Evolutionary conservation across 92 coral and sea anemone species (phyloP), one percentile per base, ranked within the genome.

Genomic region (Paragorgia papillata): DNA sequence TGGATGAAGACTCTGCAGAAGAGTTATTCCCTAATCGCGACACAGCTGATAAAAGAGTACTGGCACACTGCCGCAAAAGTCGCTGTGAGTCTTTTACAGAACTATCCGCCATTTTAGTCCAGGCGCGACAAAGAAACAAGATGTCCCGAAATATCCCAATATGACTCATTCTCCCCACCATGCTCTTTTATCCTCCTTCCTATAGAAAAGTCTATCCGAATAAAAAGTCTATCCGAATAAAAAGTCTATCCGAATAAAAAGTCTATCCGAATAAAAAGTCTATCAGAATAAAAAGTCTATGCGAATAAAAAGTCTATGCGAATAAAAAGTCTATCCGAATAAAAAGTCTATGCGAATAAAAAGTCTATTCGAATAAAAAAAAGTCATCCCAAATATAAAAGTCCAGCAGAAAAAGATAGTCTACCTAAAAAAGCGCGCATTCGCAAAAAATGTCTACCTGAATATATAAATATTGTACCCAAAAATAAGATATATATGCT

Each of bases 1-100:
- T 55, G 24, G 29, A 19, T 55, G 61, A 19, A 24, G 24, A 9
- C 9, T 55, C 61, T 55, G 61, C 24, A 55, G 61, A 27, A 19
- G 61, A 55, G 29, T 21, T 19, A 55, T 55, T 55, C 29, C 80
- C 80, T 28, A 58, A 33, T 75, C 80, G 56, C 69, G n/a, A n/a
- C n/a, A n/a, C n/a, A n/a, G n/a, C n/a, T n/a, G 80, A 56, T 20
- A 74, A 64, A 26, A 37, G 43, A 5, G 43, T 37, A 63, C 68
- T 57, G 68, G 34, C 2, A 74, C n/a, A 8, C 34, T 12, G 19
- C 10, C 43, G 10, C 43, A 37, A n/a, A n/a, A n/a, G n/a, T n/a
- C n/a, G n/a, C n/a, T n/a, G n/a, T n/a, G n/a, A n/a, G n/a, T n/a
- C n/a, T n/a, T n/a, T n/a, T n/a, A n/a, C n/a, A n/a, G n/a, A n/a